Conservation (phyloP, 2,113 vertebrate genomes). For the Zosterops hypoxanthus region DNA sequence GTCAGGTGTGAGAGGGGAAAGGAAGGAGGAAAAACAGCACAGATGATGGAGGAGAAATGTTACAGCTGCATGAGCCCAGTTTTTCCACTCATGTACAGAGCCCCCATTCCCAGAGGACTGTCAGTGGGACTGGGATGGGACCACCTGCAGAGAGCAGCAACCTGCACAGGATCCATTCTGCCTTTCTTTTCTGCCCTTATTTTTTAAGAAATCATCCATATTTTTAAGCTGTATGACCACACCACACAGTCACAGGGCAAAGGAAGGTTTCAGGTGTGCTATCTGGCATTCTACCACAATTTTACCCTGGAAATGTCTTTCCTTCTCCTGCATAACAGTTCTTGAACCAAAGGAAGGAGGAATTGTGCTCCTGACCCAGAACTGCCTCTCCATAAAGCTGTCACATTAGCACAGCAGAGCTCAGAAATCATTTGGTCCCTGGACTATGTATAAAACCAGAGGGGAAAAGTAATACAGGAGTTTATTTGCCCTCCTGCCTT, state of each 20-base stretch:
- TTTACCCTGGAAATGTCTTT: not conserved
- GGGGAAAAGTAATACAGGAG: too few species aligned
- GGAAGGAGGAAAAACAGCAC: not conserved
- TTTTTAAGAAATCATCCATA: not conserved
- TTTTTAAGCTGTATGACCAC: not conserved
- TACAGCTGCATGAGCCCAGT: not conserved
- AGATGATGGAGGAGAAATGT: not conserved
- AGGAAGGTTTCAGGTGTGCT: not conserved
- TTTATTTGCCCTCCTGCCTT: not conserved
- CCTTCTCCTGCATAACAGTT: not conserved
- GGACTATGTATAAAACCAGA: not conserved
- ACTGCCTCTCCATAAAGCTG: not conserved
- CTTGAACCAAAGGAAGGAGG: not conserved
- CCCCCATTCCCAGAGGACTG: accelerated
- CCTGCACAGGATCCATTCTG: not conserved
- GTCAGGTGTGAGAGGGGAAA: not conserved
- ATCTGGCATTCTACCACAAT: not conserved
- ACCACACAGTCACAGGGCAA: not conserved
- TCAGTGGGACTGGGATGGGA: not conserved
- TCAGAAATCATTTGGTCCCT: not conserved
- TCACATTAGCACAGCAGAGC: not conserved
- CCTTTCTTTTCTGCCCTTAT: not conserved
- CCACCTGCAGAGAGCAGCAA: not conserved
- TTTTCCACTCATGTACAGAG: not conserved
- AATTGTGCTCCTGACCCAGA: not conserved